phyloP scores from a whole-genome alignment of 1,140 invertebrate genomes.

The Drosophila jambulina region DNA sequence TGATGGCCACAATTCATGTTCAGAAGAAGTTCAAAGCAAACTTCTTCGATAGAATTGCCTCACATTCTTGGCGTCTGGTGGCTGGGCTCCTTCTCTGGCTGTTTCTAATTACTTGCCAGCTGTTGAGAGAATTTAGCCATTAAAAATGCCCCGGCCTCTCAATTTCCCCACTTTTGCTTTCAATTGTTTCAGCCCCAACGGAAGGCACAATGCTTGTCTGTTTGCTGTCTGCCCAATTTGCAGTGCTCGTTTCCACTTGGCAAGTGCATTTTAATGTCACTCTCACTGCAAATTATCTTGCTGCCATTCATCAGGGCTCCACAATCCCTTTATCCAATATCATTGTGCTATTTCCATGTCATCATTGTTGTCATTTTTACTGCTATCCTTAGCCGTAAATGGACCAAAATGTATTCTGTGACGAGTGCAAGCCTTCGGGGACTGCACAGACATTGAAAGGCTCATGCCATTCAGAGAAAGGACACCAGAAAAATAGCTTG shows the following conservation, averaged over 20 bases:
- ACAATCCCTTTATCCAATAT: background rate
- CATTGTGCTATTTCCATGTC: constrained; percentile 37
- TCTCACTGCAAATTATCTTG: constrained; percentile 62
- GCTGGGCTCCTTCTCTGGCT: background rate
- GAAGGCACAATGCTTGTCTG: no score
- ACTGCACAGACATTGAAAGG: background rate
- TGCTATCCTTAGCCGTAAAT: constrained; percentile 25
- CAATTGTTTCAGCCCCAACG: no score
- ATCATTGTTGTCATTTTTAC: constrained; percentile 49
- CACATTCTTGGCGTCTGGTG: background rate
- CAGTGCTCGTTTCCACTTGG: constrained; percentile 55
- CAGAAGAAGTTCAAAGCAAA: constrained; percentile 62
- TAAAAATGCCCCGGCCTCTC: constrained; percentile 23
- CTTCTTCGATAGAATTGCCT: constrained; percentile 33
- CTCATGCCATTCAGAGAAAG: constrained; percentile 11
- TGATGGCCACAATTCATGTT: constrained; percentile 55
- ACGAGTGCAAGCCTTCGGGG: background rate
- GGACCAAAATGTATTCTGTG: constrained; percentile 19
- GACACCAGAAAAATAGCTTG: constrained; percentile 13
- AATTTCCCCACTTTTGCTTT: constrained; percentile 50
- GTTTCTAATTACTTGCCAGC: constrained; percentile 62
- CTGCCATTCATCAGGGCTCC: constrained; percentile 47
- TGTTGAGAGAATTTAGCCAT: constrained; percentile 48
- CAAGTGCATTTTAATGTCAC: constrained; percentile 73
- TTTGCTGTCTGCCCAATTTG: constrained; percentile 57